phyloP scores from a whole-genome alignment of 2,888 invertebrate species.

The Neocrepidodera transversa region DNA sequence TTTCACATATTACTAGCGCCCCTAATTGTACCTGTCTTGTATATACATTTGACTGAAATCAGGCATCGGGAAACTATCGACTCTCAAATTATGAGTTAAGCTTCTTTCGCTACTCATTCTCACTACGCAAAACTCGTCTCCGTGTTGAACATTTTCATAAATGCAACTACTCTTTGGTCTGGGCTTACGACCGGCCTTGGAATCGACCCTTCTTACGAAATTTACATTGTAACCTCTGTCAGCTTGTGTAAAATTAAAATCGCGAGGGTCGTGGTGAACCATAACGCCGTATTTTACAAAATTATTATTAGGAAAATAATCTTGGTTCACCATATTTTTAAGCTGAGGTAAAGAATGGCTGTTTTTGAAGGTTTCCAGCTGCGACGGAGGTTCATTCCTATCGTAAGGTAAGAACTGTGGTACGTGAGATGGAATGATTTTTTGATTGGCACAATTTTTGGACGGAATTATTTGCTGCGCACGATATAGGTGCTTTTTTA shows the following conservation, averaged over 20 bases:
- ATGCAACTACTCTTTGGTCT: slow-evolving; percentile 54
- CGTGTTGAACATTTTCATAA: slow-evolving; percentile 55
- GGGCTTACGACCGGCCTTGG: slow-evolving; percentile 25
- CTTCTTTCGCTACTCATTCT: slow-evolving; percentile 46
- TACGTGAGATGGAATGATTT: slow-evolving; percentile 52
- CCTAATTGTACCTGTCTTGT: slow-evolving; percentile 48
- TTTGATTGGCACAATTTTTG: slow-evolving; percentile 57
- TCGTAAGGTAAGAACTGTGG: slow-evolving; percentile 47
- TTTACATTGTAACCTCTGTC: slow-evolving; percentile 56
- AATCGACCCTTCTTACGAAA: slow-evolving; percentile 47
- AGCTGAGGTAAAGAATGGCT: slow-evolving; percentile 52
- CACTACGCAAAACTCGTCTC: slow-evolving; percentile 48
- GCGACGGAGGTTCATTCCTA: slow-evolving; percentile 38
- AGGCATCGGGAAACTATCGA: slow-evolving; percentile 56
- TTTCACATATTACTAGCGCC: too few relatives aligned
- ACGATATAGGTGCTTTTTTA: slow-evolving; percentile 55
- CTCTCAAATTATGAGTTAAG: slow-evolving; percentile 52
- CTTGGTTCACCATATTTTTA: slow-evolving; percentile 29
- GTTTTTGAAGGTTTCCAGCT: slow-evolving; percentile 47
- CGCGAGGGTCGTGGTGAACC: slow-evolving; percentile 18
- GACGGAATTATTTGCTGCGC: slow-evolving; percentile 56
- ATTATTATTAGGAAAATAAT: slow-evolving; percentile 17
- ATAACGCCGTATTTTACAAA: slow-evolving; percentile 13
- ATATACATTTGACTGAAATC: slow-evolving; percentile 59
- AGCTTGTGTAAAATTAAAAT: slow-evolving; percentile 54